A percentile compares a stretch with the other conserved stretches of the same genome.
phyloP scores from a whole-genome alignment of 2,888 invertebrate genomes.

The Diadegma fenestrale region DNA sequence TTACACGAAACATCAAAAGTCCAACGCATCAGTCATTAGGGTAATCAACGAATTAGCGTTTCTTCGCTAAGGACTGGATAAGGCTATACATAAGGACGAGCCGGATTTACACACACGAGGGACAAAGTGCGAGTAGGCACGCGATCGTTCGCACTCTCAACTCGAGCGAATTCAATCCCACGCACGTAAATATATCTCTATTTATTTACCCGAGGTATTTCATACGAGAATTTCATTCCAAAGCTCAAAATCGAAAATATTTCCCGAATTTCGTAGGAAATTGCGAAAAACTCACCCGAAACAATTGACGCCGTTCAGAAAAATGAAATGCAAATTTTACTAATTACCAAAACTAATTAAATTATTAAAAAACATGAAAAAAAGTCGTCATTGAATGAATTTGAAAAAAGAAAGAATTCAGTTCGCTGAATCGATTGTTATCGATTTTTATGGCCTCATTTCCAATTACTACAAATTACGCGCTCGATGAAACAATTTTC shows the following conservation, averaged over 20 bases:
- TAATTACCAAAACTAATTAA: not conserved
- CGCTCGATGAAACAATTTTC: constrained; percentile 49
- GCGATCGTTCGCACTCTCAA: constrained; percentile 75
- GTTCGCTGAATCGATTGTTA: constrained; percentile 8
- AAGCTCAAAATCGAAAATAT: not conserved
- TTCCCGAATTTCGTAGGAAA: not conserved
- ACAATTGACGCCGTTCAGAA: no score
- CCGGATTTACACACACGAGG: constrained; percentile 74
- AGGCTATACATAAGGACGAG: constrained; percentile 71
- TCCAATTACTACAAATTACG: constrained; percentile 46
- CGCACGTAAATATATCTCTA: constrained; percentile 40
- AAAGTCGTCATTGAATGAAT: not conserved
- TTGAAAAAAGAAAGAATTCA: not conserved
- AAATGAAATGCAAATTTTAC: not conserved
- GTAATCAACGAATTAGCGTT: constrained; percentile 83
- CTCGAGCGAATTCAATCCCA: constrained; percentile 44
- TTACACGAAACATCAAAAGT: constrained; percentile 50
- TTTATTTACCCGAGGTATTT: not conserved
- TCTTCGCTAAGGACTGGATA: constrained; percentile 81
- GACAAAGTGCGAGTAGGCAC: constrained; percentile 82
- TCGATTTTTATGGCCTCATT: constrained; percentile 16
- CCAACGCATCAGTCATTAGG: constrained; percentile 82
- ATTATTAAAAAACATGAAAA: not conserved
- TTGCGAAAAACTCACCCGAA: no score
- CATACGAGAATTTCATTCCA: not conserved